These are phyloP conservation scores for Eupithecia pulchellata DNA, from an alignment of 2,888 invertebrate genomes.

Conservation along the genomic window DNA sequence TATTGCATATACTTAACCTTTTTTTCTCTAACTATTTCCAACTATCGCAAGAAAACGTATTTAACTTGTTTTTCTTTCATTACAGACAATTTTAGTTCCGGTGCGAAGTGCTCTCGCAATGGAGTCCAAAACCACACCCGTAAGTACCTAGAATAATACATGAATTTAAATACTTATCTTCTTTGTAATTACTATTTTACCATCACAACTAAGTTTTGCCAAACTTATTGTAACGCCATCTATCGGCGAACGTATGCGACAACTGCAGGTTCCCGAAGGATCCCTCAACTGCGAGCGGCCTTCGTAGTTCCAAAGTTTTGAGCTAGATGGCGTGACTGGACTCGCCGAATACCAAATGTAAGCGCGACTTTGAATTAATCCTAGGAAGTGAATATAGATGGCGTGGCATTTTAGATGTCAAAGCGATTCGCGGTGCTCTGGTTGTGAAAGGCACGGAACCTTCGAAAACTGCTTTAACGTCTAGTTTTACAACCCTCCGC, in stretches of 20 bases:
- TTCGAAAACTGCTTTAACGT: slow-evolving; percentile 37
- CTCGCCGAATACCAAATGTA: background rate
- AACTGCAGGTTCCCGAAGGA: slow-evolving; percentile 49
- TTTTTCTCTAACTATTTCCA: too few relatives aligned
- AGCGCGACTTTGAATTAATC: slow-evolving; percentile 9
- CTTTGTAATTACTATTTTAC: slow-evolving; percentile 43
- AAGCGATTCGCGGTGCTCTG: background rate
- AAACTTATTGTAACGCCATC: slow-evolving; percentile 63
- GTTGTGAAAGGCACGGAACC: background rate
- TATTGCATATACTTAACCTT: too few relatives aligned
- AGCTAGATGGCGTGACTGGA: slow-evolving; percentile 39
- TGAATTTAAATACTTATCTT: slow-evolving; percentile 27
- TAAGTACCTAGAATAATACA: slow-evolving; percentile 63
- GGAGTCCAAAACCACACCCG: slow-evolving; percentile 75
- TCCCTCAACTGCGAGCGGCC: slow-evolving; percentile 15
- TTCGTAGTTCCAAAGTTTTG: slow-evolving; percentile 17
- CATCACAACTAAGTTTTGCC: slow-evolving; percentile 62
- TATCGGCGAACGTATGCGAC: slow-evolving; percentile 49
- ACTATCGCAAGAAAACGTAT: background rate
- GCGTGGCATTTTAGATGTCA: slow-evolving; percentile 18
- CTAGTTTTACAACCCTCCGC: slow-evolving; percentile 48
- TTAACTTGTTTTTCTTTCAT: slow-evolving; percentile 52
- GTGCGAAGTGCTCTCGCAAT: slow-evolving; percentile 59
- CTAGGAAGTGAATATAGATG: slow-evolving; percentile 21
- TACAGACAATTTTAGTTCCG: slow-evolving; percentile 71